phyloP scores from a whole-genome alignment of 37 sponge, comb jelly and placozoan genomes.

The Agelas oroides region DNA sequence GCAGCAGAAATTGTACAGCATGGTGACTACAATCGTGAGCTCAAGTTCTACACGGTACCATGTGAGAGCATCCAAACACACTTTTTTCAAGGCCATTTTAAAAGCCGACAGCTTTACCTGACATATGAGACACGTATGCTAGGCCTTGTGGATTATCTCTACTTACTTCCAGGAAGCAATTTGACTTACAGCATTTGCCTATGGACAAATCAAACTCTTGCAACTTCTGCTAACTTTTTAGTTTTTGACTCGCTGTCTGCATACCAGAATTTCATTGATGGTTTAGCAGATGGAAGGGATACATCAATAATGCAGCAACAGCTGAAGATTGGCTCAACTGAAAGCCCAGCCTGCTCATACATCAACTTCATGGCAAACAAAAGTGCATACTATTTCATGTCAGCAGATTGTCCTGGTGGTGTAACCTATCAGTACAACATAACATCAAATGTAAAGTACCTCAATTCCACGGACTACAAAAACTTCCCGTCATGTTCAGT shows the following conservation, averaged over 20 bases:
- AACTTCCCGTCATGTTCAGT: not conserved
- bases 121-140: not conserved
- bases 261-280: not conserved
- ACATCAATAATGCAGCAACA: too few relatives aligned
- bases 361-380: not conserved
- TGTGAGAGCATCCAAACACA: not conserved
- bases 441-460: not conserved
- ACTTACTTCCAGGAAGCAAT: not conserved
- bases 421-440: conserved; percentile 5
- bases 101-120: not conserved
- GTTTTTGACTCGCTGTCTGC: not conserved
- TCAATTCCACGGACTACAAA: not conserved
- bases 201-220: not conserved
- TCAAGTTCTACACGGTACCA: not conserved
- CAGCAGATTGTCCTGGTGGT: not conserved
- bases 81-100: not conserved
- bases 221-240: not conserved
- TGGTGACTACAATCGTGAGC: not conserved
- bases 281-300: not conserved
- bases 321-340: too few relatives aligned
- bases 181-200: not conserved
- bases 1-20: not conserved
- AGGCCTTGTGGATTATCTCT: not conserved
- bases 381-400: not conserved
- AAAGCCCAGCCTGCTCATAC: not conserved